Conservation (phyloP, 2,888 invertebrate genomes). For the Ormyrus pomaceus region DNA sequence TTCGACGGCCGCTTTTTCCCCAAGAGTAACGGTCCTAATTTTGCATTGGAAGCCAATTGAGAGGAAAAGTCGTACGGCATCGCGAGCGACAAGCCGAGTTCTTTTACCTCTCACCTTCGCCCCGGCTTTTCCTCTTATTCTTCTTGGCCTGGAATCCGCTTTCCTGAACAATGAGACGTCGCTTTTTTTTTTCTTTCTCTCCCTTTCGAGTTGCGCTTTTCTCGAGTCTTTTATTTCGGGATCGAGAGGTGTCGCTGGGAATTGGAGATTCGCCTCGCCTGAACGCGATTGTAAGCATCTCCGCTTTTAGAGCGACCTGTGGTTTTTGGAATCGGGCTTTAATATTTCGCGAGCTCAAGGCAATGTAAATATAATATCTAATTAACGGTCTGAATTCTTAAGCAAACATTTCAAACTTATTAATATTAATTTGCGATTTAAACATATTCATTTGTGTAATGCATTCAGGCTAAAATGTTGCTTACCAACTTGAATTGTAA, state of each 20-base stretch:
- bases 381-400: too few relatives aligned
- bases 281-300: not conserved
- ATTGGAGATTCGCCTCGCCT: conserved; percentile 35
- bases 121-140: conserved; percentile 12
- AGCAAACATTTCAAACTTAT: too few relatives aligned
- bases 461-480: too few relatives aligned
- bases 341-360: too few relatives aligned
- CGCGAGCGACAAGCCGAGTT: conserved; percentile 27
- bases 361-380: too few relatives aligned
- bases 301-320: too few relatives aligned
- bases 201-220: not conserved
- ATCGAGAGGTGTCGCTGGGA: conserved; percentile 24
- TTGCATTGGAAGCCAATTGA: conserved; percentile 63
- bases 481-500: too few relatives aligned
- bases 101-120: conserved; percentile 14
- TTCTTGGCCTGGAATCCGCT: conserved; percentile 15
- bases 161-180: conserved; percentile 41
- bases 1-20: not conserved
- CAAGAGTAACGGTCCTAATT: conserved; percentile 60
- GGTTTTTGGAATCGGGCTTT: too few relatives aligned
- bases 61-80: conserved; percentile 58
- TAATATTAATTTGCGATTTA: too few relatives aligned
- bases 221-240: conserved; percentile 27
- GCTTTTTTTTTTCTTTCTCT: conserved; percentile 35
- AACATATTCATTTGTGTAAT: too few relatives aligned